phyloP scores from a whole-genome alignment of 2,113 vertebrate species.

The Delphinus delphis region DNA sequence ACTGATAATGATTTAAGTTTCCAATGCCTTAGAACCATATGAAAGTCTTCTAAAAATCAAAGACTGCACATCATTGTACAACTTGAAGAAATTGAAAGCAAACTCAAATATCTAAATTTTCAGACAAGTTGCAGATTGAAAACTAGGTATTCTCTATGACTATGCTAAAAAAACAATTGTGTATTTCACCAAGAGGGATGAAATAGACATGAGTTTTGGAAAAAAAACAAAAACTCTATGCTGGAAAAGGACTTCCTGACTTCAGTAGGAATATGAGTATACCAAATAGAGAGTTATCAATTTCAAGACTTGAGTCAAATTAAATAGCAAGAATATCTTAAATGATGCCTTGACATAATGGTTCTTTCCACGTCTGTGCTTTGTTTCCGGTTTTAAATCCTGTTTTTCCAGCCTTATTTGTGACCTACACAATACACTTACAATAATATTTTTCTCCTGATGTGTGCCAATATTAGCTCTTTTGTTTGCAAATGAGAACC shows the following conservation, averaged over 20 bases:
- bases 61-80: background rate
- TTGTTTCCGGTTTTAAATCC: background rate
- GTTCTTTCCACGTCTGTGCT: background rate
- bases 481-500: background rate
- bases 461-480: background rate
- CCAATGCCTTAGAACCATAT: background rate
- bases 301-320: background rate
- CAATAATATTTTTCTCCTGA: background rate
- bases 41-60: slow-evolving; percentile 3
- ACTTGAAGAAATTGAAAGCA: background rate
- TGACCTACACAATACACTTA: background rate
- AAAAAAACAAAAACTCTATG: background rate
- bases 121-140: background rate
- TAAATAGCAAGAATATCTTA: background rate
- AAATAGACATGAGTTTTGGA: background rate
- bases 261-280: background rate
- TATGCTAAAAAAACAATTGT: background rate
- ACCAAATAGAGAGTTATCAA: background rate
- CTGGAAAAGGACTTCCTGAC: background rate
- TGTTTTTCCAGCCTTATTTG: background rate
- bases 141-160: background rate
- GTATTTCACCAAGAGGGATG: background rate
- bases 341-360: background rate
- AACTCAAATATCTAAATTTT: background rate
- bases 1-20: background rate